phyloP scores from a whole-genome alignment of 2,888 invertebrate species.

The Erpobdella octoculata region DNA sequence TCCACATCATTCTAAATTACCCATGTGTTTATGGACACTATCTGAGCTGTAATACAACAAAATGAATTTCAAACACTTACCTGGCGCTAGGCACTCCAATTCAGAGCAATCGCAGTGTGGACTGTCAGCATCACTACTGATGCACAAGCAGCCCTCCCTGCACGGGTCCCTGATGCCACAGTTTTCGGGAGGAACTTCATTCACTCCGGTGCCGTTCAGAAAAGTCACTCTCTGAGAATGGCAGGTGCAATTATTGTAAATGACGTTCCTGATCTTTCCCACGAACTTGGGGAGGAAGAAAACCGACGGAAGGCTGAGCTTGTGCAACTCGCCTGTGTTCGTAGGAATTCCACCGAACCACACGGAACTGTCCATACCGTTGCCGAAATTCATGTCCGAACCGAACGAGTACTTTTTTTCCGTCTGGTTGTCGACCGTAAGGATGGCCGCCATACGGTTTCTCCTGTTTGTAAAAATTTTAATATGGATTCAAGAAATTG shows the following conservation, averaged over 20 bases:
- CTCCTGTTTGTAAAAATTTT: slow-evolving; percentile 56
- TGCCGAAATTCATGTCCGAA: slow-evolving; percentile 46
- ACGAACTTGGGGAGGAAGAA: slow-evolving; percentile 39
- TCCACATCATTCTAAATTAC: too few relatives aligned
- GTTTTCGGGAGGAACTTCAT: slow-evolving; percentile 38
- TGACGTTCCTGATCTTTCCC: slow-evolving; percentile 46
- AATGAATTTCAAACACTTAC: background rate
- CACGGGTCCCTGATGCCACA: slow-evolving; percentile 45
- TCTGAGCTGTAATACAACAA: background rate
- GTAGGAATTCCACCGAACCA: slow-evolving; percentile 47
- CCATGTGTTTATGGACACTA: too few relatives aligned
- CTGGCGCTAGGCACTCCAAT: background rate
- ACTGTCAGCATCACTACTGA: slow-evolving; percentile 42
- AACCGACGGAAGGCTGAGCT: slow-evolving; percentile 41
- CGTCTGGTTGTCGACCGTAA: slow-evolving; percentile 43
- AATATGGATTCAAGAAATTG: background rate
- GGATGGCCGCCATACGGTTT: slow-evolving; percentile 45
- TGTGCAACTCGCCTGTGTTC: slow-evolving; percentile 34
- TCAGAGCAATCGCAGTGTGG: slow-evolving; percentile 44
- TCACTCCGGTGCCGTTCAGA: slow-evolving; percentile 39
- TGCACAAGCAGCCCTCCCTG: slow-evolving; percentile 44
- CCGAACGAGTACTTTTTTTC: slow-evolving; percentile 42
- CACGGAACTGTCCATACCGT: slow-evolving; percentile 43
- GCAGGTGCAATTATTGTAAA: slow-evolving; percentile 49
- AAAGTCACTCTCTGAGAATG: slow-evolving; percentile 39